Base-by-base conservation (phyloP, 2,888 invertebrate genomes). In the Dascillus cervinus region DNA sequence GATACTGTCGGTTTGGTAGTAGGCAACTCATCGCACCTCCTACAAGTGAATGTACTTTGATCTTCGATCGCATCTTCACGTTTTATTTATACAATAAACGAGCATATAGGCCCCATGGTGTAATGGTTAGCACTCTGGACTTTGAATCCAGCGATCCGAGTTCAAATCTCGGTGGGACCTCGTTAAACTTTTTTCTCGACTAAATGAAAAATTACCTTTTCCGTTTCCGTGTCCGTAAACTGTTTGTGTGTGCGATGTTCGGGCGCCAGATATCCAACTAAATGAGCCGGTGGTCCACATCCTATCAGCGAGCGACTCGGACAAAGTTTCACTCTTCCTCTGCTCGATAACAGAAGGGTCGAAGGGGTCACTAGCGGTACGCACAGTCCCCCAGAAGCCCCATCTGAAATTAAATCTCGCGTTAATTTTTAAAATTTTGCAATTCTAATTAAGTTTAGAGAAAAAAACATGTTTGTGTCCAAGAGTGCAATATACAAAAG, bases 71-170 rank as follows among this genome's bases (percentile, higher is more conserved):
- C n/a, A n/a, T n/a, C n/a, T n/a, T n/a, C n/a, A n/a, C n/a, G n/a
- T n/a, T n/a, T n/a, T n/a, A n/a, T n/a, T n/a, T n/a, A n/a, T n/a
- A n/a, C n/a, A n/a, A n/a, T n/a, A n/a, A n/a, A n/a, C n/a, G n/a
- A n/a, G n/a, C n/a, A n/a, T n/a, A n/a, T n/a, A 8, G 77, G 77
- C 75, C 68, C 75, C 75, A 76, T 77, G 77, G 77, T 77, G 76
- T 78, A 79, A 78, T 71, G 78, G 78, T 79, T 75, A 79, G 78
- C 78, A 79, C 78, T 79, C 75, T 78, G 77, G 78, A 79, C 78
- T 79, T 72, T 78, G 77, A 79, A 79, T 79, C 78, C 77, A 77
- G 77, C 77, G 77, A 79, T 78, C 78, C 77, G 77, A 78, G 78
- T 79, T 79, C 78, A 77, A 79, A 75, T 79, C 78, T 79, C 78